Evolutionary conservation across 2,888 invertebrate genomes (phyloP).

Genomic region (Labia minor): DNA sequence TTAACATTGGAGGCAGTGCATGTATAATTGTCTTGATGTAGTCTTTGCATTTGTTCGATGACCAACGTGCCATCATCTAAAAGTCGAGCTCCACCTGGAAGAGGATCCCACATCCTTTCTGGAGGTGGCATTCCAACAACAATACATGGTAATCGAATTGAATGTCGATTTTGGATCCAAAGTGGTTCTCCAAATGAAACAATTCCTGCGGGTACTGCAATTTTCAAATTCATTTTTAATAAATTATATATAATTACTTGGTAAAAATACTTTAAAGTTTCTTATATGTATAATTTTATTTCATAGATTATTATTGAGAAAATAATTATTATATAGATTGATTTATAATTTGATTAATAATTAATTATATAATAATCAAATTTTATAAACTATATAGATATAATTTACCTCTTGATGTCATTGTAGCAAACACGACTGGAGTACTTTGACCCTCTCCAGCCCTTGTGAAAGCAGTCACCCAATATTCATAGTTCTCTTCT

Average conservation of each 20-base stretch:
- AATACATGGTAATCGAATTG: slow-evolving; percentile 25
- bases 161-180: slow-evolving; percentile 22
- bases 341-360: too few species aligned
- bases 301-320: too few species aligned
- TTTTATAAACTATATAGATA: too few species aligned
- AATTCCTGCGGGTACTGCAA: slow-evolving; percentile 27
- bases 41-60: slow-evolving; percentile 30
- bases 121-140: slow-evolving; percentile 28
- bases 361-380: too few species aligned
- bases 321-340: too few species aligned
- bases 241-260: neutral
- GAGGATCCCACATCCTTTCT: slow-evolving; percentile 28
- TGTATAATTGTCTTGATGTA: slow-evolving; percentile 34
- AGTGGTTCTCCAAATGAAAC: slow-evolving; percentile 27
- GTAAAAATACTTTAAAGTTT: neutral
- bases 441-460: slow-evolving; percentile 39
- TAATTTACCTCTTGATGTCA: slow-evolving; percentile 30
- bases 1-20: slow-evolving; percentile 33
- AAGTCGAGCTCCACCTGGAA: slow-evolving; percentile 24
- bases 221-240: neutral
- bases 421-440: slow-evolving; percentile 33
- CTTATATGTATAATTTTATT: too few species aligned
- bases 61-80: slow-evolving; percentile 31
- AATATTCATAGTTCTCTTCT: slow-evolving; percentile 32
- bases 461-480: slow-evolving; percentile 39